Base-by-base conservation (phyloP, 2,797 vertebrate species). In the Acanthurus tractus region DNA sequence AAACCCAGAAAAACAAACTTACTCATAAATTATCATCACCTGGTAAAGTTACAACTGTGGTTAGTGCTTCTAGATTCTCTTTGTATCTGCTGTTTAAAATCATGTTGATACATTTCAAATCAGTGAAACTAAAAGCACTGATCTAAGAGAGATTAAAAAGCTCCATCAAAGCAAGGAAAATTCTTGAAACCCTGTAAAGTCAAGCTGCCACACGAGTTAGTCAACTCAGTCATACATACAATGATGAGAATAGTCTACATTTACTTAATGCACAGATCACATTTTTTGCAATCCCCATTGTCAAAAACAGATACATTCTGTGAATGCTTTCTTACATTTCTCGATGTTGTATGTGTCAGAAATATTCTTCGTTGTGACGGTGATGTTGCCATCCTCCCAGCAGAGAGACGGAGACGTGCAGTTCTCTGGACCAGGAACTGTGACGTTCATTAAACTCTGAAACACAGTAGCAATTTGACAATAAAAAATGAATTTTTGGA, bases 351-450 rank as follows among this genome's bases (percentile, higher is more conserved):
- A 86, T 20, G 76, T 92, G 29, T 92, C 15, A 8, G 95, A 96
- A 58, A 96, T 0, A 0, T 98, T 98, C 87, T 92, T 90, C 29
- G 92, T 8, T 22, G 96, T 97, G 94, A 92, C 91, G 2, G 93
- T 96, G 3, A 15, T 0, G 9, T 94, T 91, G 55, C 93, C 95
- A 0, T 93, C 91, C 0, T 34, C 29, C 97, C 97, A 98, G 77
- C 98, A 99, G 63, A 91, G 25, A 3, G 81, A 82, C 0, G 87
- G 29, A 53, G 95, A 94, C 0, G 95, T 98, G 89, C 98, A 99
- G 88, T 98, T 97, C 38, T 94, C 93, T 12, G 76, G 49, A 6
- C 92, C 85, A 7, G 95, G 85, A 81, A 97, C 84, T 0, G 96
- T 97, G 57, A 94, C 79, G 6, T 99, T 98, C 93, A 81, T 77